Evolutionary conservation across 1,140 invertebrate genomes (phyloP).

Genomic region (Heliconius hermathena): DNA sequence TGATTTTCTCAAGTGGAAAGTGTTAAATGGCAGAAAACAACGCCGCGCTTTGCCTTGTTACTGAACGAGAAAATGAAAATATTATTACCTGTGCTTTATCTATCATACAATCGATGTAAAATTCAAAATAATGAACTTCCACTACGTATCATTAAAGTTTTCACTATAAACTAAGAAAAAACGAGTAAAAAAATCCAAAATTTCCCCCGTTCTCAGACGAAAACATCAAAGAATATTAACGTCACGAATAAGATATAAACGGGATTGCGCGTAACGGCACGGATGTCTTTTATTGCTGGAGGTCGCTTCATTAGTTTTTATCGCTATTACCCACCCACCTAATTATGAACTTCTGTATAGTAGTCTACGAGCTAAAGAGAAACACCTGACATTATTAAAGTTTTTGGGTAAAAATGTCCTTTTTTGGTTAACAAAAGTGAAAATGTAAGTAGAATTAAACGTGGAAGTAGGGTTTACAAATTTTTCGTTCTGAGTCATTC

Average conservation of each 20-base stretch:
- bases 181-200: neutral
- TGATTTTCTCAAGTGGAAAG: too few species aligned
- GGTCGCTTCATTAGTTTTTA: slow-evolving; percentile 70
- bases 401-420: neutral
- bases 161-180: neutral
- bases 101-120: too few species aligned
- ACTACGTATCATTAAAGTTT: too few species aligned
- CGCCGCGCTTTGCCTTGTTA: too few species aligned
- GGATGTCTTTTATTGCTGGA: slow-evolving; percentile 65
- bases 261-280: slow-evolving; percentile 53
- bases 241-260: slow-evolving; percentile 48
- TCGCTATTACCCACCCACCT: slow-evolving; percentile 53
- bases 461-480: too few species aligned
- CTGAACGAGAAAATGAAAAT: too few species aligned
- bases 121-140: too few species aligned
- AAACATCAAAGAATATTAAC: slow-evolving; percentile 19
- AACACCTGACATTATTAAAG: neutral
- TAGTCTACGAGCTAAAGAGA: neutral
- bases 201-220: neutral
- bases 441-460: too few species aligned
- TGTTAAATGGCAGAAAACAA: too few species aligned
- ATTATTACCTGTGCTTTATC: too few species aligned
- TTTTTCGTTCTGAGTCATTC: too few species aligned
- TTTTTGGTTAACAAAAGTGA: neutral
- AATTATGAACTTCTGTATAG: slow-evolving; percentile 51